A percentile compares a stretch with the other conserved stretches of the same genome.
Evolutionary conservation across 2,113 vertebrate genomes (phyloP).

Genomic region (Charadrius vociferus): DNA sequence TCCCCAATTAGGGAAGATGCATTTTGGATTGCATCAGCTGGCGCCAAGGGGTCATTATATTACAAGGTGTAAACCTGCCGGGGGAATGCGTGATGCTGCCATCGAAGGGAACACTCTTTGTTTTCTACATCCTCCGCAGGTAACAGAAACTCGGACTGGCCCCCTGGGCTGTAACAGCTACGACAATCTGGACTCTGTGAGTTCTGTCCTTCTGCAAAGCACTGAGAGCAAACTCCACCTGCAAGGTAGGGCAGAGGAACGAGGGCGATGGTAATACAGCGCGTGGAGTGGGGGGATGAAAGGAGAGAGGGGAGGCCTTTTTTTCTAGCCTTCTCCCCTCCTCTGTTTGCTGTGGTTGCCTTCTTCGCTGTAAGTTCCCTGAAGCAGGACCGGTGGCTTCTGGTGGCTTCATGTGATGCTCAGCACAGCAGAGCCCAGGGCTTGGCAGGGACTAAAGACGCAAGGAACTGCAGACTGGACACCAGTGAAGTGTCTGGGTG

Average conservation of each 20-base stretch:
- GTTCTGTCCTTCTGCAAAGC: constrained; percentile 98
- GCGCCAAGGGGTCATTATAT: not conserved
- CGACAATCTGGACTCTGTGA: constrained; percentile 99
- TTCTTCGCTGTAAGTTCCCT: not conserved
- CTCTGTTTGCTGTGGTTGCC: not conserved
- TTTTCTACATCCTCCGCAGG: constrained; percentile 72
- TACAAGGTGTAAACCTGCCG: not conserved
- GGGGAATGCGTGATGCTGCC: not conserved
- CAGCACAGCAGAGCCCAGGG: not conserved
- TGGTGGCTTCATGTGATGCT: not conserved
- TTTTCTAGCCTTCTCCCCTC: not conserved
- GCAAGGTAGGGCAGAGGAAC: constrained; percentile 88
- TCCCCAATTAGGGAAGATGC: not conserved
- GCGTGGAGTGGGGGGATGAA: not conserved
- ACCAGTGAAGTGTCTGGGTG: not conserved
- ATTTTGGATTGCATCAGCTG: not conserved
- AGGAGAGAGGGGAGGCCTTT: not conserved
- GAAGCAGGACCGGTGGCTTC: not conserved
- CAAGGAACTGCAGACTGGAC: not conserved
- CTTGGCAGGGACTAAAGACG: not conserved
- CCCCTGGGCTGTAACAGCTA: constrained; percentile 99
- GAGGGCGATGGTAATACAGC: not conserved
- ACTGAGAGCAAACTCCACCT: constrained; percentile 99
- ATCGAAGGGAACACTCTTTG: not conserved
- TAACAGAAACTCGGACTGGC: constrained; percentile 97